Conservation (phyloP, 2,888 invertebrate genomes). For the Phaonia tiefii region DNA sequence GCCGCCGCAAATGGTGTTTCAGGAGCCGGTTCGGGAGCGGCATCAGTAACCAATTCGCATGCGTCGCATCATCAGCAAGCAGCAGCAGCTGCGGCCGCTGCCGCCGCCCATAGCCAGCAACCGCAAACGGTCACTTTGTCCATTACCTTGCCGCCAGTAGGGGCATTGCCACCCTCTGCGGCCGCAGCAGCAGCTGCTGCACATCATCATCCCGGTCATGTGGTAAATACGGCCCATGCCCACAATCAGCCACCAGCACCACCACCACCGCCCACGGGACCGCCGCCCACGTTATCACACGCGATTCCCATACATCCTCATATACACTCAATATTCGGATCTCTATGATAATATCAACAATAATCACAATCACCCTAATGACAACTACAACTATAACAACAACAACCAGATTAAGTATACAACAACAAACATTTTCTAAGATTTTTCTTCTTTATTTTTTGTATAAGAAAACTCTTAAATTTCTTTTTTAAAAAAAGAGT, state of each 20-base stretch:
- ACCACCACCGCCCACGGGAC: conserved; percentile 71
- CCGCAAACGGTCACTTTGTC: conserved; percentile 79
- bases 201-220: conserved; percentile 68
- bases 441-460: not conserved
- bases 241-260: conserved; percentile 66
- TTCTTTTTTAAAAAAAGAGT: not conserved
- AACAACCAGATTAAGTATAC: not conserved
- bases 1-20: conserved; percentile 48
- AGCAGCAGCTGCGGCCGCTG: conserved; percentile 56
- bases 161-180: conserved; percentile 72
- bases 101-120: conserved; percentile 61
- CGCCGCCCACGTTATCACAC: conserved; percentile 77
- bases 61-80: conserved; percentile 68
- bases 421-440: conserved; percentile 29
- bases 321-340: conserved; percentile 81
- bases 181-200: conserved; percentile 73
- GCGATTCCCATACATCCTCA: conserved; percentile 80
- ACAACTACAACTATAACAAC: conserved; percentile 24
- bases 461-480: conserved; percentile 21
- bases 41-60: conserved; percentile 63
- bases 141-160: conserved; percentile 77
- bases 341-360: conserved; percentile 80
- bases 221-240: conserved; percentile 64
- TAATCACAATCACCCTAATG: conserved; percentile 42
- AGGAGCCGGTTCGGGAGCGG: conserved; percentile 72